Percentiles rank a stretch among this genome's conserved stretches.
phyloP scores from a whole-genome alignment of 2,797 vertebrate species.

The Mormyrops boulengeri region DNA sequence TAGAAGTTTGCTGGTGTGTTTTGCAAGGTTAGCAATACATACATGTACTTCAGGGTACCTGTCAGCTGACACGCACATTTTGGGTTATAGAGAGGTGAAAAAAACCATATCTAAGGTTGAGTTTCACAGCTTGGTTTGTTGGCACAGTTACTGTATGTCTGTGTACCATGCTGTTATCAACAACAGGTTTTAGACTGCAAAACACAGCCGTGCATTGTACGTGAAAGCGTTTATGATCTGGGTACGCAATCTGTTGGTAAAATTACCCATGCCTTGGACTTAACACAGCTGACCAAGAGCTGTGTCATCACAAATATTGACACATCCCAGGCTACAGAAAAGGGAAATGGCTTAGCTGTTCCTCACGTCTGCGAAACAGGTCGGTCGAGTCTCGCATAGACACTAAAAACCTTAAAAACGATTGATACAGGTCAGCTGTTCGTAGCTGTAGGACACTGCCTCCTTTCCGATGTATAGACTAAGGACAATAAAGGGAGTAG shows the following conservation, averaged over 20 bases:
- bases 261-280: constrained; percentile 22
- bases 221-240: constrained; percentile 38
- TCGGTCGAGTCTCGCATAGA: constrained; percentile 36
- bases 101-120: neutral
- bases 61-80: neutral
- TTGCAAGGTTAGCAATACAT: neutral
- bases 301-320: constrained; percentile 65
- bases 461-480: neutral
- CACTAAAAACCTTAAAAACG: neutral
- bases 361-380: constrained; percentile 51
- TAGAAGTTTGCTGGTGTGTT: neutral
- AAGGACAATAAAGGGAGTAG: neutral
- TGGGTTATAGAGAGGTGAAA: neutral
- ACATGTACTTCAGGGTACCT: neutral
- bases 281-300: constrained; percentile 48
- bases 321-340: constrained; percentile 54
- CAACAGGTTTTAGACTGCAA: neutral
- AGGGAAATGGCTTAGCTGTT: constrained; percentile 59
- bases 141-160: neutral
- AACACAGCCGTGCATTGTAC: constrained; percentile 46
- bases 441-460: neutral
- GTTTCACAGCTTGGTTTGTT: neutral
- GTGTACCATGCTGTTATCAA: neutral
- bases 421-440: neutral
- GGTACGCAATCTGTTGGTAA: neutral